Percentiles rank a stretch among this genome's conserved stretches.
phyloP scores from a whole-genome alignment of 2,888 invertebrate species.

The Tinea trinotella region DNA sequence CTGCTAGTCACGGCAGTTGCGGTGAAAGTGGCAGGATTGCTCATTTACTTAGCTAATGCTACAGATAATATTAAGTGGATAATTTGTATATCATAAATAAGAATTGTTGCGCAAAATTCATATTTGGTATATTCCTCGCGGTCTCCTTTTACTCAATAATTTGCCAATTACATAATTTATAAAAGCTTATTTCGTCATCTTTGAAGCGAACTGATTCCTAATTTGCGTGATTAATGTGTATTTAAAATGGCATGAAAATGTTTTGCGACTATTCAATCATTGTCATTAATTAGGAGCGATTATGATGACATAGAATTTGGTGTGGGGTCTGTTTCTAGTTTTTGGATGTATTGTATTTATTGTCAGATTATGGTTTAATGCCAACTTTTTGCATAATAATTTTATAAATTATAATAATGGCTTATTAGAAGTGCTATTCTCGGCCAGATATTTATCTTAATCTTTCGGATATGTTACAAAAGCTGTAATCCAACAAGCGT shows the following conservation, averaged over 20 bases:
- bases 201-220: neutral
- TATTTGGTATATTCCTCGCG: conserved; percentile 5
- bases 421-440: no score
- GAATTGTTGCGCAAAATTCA: conserved; percentile 14
- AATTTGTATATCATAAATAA: conserved; percentile 21
- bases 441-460: no score
- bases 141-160: conserved; percentile 13
- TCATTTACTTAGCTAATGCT: conserved; percentile 33
- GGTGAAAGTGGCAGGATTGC: conserved; percentile 57
- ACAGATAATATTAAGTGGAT: conserved; percentile 44
- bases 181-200: conserved; percentile 14
- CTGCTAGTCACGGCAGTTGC: conserved; percentile 32
- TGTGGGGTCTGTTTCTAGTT: no score
- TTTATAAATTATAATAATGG: no score
- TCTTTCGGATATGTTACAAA: no score
- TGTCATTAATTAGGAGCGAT: no score
- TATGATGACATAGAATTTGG: no score
- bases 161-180: conserved; percentile 9
- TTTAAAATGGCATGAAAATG: conserved; percentile 13
- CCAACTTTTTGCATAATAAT: no score
- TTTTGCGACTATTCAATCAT: no score
- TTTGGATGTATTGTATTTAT: no score
- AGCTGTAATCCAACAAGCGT: no score
- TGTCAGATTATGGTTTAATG: no score
- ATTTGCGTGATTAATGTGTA: conserved; percentile 10